A percentile compares a stretch with the other conserved stretches of the same genome.
phyloP scores from a whole-genome alignment of 2,888 invertebrate species.

The Fragum sueziense region DNA sequence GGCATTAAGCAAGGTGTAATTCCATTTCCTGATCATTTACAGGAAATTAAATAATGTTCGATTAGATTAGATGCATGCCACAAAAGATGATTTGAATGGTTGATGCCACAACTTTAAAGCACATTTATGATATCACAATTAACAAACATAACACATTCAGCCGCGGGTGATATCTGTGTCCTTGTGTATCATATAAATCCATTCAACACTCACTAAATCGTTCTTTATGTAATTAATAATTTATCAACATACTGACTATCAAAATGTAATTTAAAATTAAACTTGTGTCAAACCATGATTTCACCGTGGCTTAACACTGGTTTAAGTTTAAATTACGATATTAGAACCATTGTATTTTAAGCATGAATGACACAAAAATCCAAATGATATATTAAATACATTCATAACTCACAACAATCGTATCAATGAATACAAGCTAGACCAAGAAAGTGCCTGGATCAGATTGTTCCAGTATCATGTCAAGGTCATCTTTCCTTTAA shows the following conservation, averaged over 20 bases:
- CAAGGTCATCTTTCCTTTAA: not conserved
- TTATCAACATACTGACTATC: too few species aligned
- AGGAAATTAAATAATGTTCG: conserved; percentile 12
- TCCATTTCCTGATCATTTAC: conserved; percentile 1
- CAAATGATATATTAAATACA: too few species aligned
- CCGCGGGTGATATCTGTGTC: not conserved
- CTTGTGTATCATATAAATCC: too few species aligned
- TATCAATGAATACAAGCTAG: not conserved
- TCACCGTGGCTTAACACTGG: too few species aligned
- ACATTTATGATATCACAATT: not conserved
- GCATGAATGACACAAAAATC: too few species aligned
- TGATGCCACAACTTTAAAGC: not conserved
- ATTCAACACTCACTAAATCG: too few species aligned
- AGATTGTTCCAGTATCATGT: not conserved
- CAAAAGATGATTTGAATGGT: not conserved
- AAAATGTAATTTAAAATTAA: too few species aligned
- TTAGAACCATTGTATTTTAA: too few species aligned
- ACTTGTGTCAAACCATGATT: too few species aligned
- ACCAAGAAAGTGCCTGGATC: not conserved
- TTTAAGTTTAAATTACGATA: too few species aligned
- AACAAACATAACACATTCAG: not conserved
- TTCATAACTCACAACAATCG: too few species aligned
- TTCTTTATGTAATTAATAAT: too few species aligned
- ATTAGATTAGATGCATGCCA: not conserved
- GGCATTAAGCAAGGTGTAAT: conserved; percentile 1